Evolutionary conservation across 35 echinoderm and acorn worm genomes (phyloP), one percentile per base, ranked within the genome.

Genomic region (Acanthaster planci): DNA sequence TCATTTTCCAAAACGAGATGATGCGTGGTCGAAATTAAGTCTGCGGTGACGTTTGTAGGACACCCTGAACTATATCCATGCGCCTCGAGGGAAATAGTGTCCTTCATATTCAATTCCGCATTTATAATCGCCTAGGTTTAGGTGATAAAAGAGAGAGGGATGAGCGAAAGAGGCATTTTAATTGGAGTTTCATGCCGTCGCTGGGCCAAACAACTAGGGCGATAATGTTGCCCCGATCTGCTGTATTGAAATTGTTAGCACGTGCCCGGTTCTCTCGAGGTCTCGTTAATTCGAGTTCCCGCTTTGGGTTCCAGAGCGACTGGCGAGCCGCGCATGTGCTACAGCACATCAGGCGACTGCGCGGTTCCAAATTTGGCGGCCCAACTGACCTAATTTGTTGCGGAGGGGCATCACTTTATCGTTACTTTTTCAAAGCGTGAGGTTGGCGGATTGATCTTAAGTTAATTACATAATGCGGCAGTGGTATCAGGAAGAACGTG

Each of bases 131-230:
- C 42, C 4, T 4, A 12, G 42, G 4, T 12, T 47, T 47, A 47
- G 4, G 4, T 47, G 42, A 47, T 12, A 12, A 6, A 6, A 47
- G 4, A 47, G 4, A 12, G 42, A 47, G 42, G 42, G 42, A 47
- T 72, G 22, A 72, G 64, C 64, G 64, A 0, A 34, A 19, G 64
- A 72, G 23, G 64, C 4, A 72, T 31, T 72, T 72, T 72, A 72
- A 72, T 72, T 72, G 29, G 64, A 72, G 30, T 72, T 72, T 72
- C 64, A 26, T 72, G 64, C 64, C 64, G 64, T 72, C 22, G 64
- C 64, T 16, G 19, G 64, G 21, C 64, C 42, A 47, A 72, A 29
- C 64, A 72, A 29, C 64, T 36, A 1, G 64, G 42, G 42, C 42
- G 64, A 72, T 29, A 72, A 15, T 72, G 29, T 72, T 72, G 64